Percentiles rank a stretch among this genome's conserved stretches.
These are phyloP conservation scores for Ochlodes sylvanus DNA, from an alignment of 2,888 invertebrate species.

Conservation along the genomic window DNA sequence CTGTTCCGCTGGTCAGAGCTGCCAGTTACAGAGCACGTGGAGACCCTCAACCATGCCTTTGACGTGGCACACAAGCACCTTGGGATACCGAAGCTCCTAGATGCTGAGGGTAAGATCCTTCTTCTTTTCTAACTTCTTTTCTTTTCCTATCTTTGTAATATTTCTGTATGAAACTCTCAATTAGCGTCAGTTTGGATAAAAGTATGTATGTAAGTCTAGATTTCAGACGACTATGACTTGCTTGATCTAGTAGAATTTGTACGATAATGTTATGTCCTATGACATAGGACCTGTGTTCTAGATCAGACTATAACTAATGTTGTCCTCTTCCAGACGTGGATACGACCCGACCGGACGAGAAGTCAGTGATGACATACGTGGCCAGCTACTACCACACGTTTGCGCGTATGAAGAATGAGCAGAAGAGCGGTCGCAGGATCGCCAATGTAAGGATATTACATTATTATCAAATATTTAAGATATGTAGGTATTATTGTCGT, in stretches of 20 bases:
- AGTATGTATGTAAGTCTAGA: too few species aligned
- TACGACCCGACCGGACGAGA: conserved; percentile 97
- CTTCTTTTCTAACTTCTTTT: neutral
- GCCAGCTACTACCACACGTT: conserved; percentile 99
- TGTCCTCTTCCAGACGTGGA: conserved; percentile 90
- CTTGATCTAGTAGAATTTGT: too few species aligned
- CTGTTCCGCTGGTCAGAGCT: conserved; percentile 94
- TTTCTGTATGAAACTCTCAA: too few species aligned
- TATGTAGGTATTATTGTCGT: too few species aligned
- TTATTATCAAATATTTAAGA: too few species aligned
- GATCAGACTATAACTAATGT: neutral
- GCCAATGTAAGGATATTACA: conserved; percentile 90
- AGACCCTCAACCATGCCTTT: conserved; percentile 99
- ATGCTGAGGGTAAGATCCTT: conserved; percentile 90
- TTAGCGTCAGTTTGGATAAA: too few species aligned
- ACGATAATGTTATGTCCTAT: too few species aligned
- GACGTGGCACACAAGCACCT: conserved; percentile 96
- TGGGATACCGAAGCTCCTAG: conserved; percentile 96
- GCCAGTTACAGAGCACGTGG: conserved; percentile 93
- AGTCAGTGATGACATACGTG: conserved; percentile 99
- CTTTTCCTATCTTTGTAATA: too few species aligned
- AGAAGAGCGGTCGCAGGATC: conserved; percentile 98
- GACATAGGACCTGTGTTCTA: too few species aligned
- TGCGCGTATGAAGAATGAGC: conserved; percentile 99
- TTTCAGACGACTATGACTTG: too few species aligned